Conservation (phyloP, 2,113 vertebrate genomes). For the Vombatus ursinus region DNA sequence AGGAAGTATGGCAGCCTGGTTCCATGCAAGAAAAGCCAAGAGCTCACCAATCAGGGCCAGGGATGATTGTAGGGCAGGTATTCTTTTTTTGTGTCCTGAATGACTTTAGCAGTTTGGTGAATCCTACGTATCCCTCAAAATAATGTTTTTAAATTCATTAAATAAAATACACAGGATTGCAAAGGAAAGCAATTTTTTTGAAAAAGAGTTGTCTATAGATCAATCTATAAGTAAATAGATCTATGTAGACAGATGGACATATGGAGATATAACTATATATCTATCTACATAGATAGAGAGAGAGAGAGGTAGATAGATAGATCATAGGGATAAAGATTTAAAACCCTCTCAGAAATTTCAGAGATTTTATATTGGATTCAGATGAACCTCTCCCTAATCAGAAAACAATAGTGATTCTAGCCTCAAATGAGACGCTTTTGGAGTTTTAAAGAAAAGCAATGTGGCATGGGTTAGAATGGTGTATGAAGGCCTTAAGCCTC, state of each 20-base stretch:
- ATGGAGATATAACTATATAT: not conserved
- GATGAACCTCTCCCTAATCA: conserved; percentile 37
- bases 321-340: not conserved
- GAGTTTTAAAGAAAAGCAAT: conserved; percentile 36
- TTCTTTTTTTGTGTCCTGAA: not conserved
- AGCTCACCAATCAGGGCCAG: not conserved
- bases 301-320: too few relatives aligned
- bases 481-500: not conserved
- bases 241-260: not conserved
- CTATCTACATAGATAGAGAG: too few relatives aligned
- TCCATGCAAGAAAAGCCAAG: not conserved
- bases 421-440: conserved; percentile 52
- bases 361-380: conserved; percentile 7
- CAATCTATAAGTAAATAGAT: too few relatives aligned
- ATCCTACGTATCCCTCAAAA: not conserved
- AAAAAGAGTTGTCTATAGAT: not conserved
- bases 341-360: conserved; percentile 43
- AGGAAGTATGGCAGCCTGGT: not conserved
- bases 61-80: not conserved
- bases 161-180: not conserved
- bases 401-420: conserved; percentile 45
- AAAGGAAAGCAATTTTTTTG: not conserved
- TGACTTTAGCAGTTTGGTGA: not conserved
- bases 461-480: conserved; percentile 1
- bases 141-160: not conserved